Evolutionary conservation across 2,797 vertebrate genomes (phyloP).

Genomic region (Eurystomus glaucurus): DNA sequence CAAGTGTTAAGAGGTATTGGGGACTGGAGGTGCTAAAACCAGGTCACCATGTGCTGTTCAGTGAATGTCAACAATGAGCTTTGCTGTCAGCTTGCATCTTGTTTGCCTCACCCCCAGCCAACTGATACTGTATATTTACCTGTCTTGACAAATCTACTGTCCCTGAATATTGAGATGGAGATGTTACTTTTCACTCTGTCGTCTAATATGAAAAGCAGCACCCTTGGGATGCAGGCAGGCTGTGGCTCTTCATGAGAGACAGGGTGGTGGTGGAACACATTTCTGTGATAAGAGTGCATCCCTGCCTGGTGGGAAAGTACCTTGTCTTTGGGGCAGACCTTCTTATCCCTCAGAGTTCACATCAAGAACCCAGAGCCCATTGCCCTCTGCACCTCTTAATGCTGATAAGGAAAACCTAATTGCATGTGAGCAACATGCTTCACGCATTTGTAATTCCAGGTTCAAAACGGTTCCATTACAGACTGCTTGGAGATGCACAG

Average conservation of each 20-base stretch:
- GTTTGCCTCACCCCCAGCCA: neutral
- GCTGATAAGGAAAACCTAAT: neutral
- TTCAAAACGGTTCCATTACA: neutral
- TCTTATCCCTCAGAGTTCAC: neutral
- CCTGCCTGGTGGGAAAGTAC: neutral
- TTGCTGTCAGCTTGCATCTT: neutral
- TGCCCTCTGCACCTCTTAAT: neutral
- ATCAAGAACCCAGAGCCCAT: neutral
- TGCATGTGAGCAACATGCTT: neutral
- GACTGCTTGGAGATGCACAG: neutral
- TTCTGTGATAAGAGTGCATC: neutral
- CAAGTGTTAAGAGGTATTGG: neutral
- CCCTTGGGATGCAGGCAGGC: neutral
- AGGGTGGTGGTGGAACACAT: neutral
- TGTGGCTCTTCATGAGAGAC: rapidly evolving
- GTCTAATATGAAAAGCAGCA: neutral
- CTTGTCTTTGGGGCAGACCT: neutral
- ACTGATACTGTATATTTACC: neutral
- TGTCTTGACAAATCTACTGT: neutral
- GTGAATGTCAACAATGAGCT: neutral
- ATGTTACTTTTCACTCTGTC: neutral
- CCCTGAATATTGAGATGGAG: neutral
- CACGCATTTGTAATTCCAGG: neutral
- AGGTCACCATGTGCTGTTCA: neutral
- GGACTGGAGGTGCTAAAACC: neutral